Evolutionary conservation across 2,888 invertebrate species (phyloP), one percentile per base, ranked within the genome.

Genomic region (Horisme vitalbata): DNA sequence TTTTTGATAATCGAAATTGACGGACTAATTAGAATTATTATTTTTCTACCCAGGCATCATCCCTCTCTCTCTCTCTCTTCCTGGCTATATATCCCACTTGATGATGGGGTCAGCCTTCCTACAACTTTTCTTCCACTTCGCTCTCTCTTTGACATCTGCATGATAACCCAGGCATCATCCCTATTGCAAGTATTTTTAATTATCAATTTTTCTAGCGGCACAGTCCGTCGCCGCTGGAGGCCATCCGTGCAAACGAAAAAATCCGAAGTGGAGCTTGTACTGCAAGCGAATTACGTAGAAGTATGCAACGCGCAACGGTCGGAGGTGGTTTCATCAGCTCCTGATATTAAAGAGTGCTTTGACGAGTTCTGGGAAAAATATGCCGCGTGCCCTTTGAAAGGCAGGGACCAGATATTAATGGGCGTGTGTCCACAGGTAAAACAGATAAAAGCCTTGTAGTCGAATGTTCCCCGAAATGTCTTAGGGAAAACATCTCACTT

Each of bases 361-460:
- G 77, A 85, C 15, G 87, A 90, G 30, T 97, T 94, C 80, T 97
- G 96, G 97, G 66, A 85, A 1, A 90, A 91, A 36, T 91, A 94
- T 75, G 72, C 84, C 46, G 73, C 88, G 13, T 85, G 92, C 51
- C 94, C 95, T 0, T 79, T 97, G 53, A 89, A 90, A 47, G 96
- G 94, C 0, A 90, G 97, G 53, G 94, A 97, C 78, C 89, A 92
- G 52, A 96, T 97, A 60, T 72, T 97, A 26, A 90, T 93, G 45
- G 95, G 95, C 37, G 92, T 97, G 53, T 96, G 95, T 79, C 96
- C 97, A n/a, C 93, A 95, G 88, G 95, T 95, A 76, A 24, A 18
- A 18, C 33, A 33, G 5, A 1, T 18, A 18, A 5, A 18, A 6
- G 18, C 4, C 18, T 18, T n/a, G n/a, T n/a, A n/a, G n/a, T n/a